Percentiles rank a stretch among this genome's conserved stretches.
Evolutionary conservation across 2,888 invertebrate species (phyloP).

Genomic region (Stegophylla sp.): DNA sequence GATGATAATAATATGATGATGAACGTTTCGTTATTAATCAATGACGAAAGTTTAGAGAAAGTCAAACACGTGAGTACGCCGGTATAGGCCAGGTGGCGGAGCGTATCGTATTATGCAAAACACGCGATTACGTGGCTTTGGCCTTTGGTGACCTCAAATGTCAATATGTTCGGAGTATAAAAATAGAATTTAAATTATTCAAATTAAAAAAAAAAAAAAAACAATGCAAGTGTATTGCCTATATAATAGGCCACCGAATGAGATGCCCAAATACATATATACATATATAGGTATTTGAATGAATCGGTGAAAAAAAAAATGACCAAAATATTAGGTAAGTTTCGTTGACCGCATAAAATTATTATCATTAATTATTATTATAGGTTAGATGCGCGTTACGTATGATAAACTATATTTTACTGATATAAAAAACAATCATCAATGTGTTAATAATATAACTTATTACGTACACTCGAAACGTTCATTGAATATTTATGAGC

Average conservation of each 20-base stretch:
- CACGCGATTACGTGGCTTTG: background rate
- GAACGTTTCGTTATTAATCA: background rate
- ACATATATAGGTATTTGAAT: too few species aligned
- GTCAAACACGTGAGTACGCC: background rate
- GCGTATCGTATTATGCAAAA: background rate
- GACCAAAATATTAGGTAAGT: background rate
- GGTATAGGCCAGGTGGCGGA: background rate
- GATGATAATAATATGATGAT: too few species aligned
- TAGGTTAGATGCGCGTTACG: background rate
- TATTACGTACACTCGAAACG: too few species aligned
- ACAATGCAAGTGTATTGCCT: too few species aligned
- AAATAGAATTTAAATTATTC: background rate
- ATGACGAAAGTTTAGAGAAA: background rate
- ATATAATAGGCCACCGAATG: too few species aligned
- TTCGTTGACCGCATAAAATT: background rate
- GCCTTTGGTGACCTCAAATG: constrained; percentile 29
- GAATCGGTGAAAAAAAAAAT: background rate
- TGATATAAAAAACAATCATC: too few species aligned
- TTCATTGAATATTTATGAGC: background rate
- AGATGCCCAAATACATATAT: too few species aligned
- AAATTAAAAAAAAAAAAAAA: background rate
- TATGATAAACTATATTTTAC: background rate
- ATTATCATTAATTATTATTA: background rate
- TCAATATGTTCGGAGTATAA: background rate
- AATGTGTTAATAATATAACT: too few species aligned